Base-by-base conservation (phyloP, 1,140 invertebrate species). In the Brachystomella parvula region DNA sequence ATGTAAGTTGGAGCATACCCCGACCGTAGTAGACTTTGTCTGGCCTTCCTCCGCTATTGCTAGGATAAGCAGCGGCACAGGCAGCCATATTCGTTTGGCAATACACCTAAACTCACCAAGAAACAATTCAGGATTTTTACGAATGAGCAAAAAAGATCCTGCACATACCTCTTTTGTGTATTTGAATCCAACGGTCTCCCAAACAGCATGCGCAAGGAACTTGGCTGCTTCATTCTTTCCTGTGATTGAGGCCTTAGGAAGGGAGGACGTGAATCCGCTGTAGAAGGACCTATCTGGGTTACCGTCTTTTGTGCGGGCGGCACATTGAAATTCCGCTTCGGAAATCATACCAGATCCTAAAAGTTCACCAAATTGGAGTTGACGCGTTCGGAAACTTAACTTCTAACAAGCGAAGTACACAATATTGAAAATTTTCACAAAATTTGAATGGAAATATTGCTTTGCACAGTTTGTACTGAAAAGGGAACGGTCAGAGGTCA, bases 21-120 rank as follows among this genome's bases (percentile, higher is more conserved):
- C 70, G 26, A 9, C 70, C 70, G 32, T 71, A 71, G 64, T 68
- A 71, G 0, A 47, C 33, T 49, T 61, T 32, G 21, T 47, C 64
- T 15, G 35, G 49, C 0, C 2, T 9, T 2, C 62, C 67, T 32
- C 59, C 12, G 3, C 31, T 26, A 56, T 64, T 64, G 21, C 9
- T 30, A 19, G 62, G 62, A 56, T 64, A 64, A 2, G 62, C 62
- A 24, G n/a, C 35, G 9, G 2, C 24, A 33, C 58, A 66, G 19
- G 32, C 64, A 28, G 49, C 44, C 31, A 59, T 21, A 21, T 68
- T 29, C 3, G 24, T 58, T 35, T 62, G 56, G 35, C 66, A 68
- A 24, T 64, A 64, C 19, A n/a, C n/a, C n/a, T n/a, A n/a, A n/a
- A n/a, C n/a, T n/a, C n/a, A n/a, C n/a, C n/a, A n/a, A n/a, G n/a